Evolutionary conservation across 2,888 invertebrate species (phyloP).

Genomic region (Rambutsinella grinnellia): DNA sequence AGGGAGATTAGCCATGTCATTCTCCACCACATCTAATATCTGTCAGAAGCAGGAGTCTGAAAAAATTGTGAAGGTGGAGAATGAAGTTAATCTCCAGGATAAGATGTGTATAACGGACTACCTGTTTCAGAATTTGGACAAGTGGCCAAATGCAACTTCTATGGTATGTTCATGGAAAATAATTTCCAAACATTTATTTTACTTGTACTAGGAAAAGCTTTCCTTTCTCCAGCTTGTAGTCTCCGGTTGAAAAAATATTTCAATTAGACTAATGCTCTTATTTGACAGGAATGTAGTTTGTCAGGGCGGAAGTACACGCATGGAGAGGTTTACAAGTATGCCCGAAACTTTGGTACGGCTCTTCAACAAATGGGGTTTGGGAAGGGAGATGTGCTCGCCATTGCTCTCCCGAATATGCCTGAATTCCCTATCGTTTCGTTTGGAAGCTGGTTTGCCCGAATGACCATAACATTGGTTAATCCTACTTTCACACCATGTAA

Average conservation of each 20-base stretch:
- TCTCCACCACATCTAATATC: constrained; percentile 27
- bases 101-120: constrained; percentile 46
- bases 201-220: constrained; percentile 2
- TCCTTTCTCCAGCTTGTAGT: not conserved
- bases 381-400: constrained; percentile 62
- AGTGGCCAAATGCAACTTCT: constrained; percentile 44
- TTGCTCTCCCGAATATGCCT: constrained; percentile 66
- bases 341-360: constrained; percentile 64
- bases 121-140: constrained; percentile 39
- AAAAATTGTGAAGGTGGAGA: constrained; percentile 27
- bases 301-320: constrained; percentile 57
- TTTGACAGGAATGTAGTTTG: constrained; percentile 57
- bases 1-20: too few relatives aligned
- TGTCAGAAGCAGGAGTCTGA: constrained; percentile 6
- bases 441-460: constrained; percentile 64
- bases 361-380: constrained; percentile 58
- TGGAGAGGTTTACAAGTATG: constrained; percentile 40
- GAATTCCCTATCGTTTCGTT: constrained; percentile 64
- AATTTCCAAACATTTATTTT: constrained; percentile 1
- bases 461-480: constrained; percentile 66
- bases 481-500: constrained; percentile 63
- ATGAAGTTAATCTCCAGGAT: constrained; percentile 27
- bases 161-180: constrained; percentile 34
- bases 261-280: not conserved
- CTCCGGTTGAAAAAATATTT: not conserved